phyloP scores from a whole-genome alignment of 2,888 invertebrate genomes.

The Acronicta psi region DNA sequence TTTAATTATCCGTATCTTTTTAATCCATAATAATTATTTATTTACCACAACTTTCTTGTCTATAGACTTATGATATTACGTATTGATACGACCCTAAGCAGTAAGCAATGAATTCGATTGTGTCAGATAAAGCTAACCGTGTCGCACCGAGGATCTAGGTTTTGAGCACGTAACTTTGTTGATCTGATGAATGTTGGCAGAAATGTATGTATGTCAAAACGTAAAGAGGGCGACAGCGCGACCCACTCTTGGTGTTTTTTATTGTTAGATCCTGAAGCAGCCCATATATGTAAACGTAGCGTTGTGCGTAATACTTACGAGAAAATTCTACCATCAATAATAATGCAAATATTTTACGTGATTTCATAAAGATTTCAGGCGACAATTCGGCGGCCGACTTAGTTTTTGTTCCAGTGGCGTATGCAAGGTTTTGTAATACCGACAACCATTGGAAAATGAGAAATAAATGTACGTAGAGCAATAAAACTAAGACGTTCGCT shows the following conservation, averaged over 20 bases:
- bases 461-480: constrained; percentile 19
- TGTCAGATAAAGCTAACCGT: constrained; percentile 81
- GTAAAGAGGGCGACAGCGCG: constrained; percentile 69
- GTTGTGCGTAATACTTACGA: background rate
- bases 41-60: constrained; percentile 23
- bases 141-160: constrained; percentile 82
- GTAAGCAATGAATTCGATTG: constrained; percentile 67
- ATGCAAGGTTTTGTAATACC: background rate
- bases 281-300: constrained; percentile 7
- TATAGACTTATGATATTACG: constrained; percentile 36
- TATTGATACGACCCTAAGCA: constrained; percentile 61
- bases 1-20: constrained; percentile 27
- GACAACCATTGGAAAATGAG: constrained; percentile 11
- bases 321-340: background rate
- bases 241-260: constrained; percentile 59
- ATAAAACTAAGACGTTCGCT: constrained; percentile 34
- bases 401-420: constrained; percentile 5
- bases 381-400: background rate
- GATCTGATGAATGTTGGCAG: constrained; percentile 72
- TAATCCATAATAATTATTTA: constrained; percentile 22
- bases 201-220: constrained; percentile 75
- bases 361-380: background rate
- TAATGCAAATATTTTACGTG: constrained; percentile 1
- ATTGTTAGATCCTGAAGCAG: constrained; percentile 34
- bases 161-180: constrained; percentile 79